Conservation (phyloP, 2,888 invertebrate genomes). For the Troides oblongomaculatus region DNA sequence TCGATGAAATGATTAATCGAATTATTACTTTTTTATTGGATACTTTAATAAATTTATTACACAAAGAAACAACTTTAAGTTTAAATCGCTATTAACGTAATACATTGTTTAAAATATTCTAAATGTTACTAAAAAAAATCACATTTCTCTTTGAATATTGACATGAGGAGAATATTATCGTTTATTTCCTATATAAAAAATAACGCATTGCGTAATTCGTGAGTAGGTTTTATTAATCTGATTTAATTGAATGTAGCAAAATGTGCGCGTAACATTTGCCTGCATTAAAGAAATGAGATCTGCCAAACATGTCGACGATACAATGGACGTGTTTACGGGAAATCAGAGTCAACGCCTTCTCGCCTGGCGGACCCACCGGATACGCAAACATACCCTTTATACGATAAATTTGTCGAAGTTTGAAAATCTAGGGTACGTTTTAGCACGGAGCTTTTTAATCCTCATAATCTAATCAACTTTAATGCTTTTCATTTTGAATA, state of each 20-base stretch:
- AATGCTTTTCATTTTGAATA: background rate
- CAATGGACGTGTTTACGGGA: conserved; percentile 70
- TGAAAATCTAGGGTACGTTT: conserved; percentile 32
- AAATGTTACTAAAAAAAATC: background rate
- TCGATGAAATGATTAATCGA: conserved; percentile 18
- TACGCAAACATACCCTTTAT: conserved; percentile 48
- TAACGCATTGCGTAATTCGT: background rate
- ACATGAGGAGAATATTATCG: background rate
- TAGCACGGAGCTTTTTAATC: conserved; percentile 6
- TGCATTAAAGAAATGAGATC: conserved; percentile 47
- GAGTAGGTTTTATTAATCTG: background rate
- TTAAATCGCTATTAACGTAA: too few species aligned
- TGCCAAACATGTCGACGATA: conserved; percentile 52
- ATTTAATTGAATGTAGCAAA: conserved; percentile 36
- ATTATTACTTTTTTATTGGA: background rate
- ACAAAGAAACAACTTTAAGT: background rate
- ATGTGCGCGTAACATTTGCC: conserved; percentile 48
- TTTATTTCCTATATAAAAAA: background rate
- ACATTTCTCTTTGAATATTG: background rate
- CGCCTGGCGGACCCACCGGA: conserved; percentile 33
- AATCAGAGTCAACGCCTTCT: conserved; percentile 52
- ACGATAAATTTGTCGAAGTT: conserved; percentile 43
- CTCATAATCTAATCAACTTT: background rate
- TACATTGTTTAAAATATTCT: too few species aligned
- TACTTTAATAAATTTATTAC: background rate